Base-by-base conservation (phyloP, 2,888 invertebrate species). In the Clistopyga incitator region DNA sequence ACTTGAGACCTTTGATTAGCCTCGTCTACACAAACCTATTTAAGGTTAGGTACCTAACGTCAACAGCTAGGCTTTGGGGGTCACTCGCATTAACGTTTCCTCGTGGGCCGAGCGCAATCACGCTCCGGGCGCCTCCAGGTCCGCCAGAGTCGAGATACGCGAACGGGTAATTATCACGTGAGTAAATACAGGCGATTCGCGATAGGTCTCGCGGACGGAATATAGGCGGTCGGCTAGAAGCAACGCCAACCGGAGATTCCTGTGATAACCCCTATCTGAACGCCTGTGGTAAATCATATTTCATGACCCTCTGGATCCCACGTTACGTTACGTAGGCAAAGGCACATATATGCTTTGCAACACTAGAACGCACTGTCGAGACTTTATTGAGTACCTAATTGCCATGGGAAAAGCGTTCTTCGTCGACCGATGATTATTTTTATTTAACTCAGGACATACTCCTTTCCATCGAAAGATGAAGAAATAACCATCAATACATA, bases 181-280 rank as follows among this genome's bases (percentile, higher is more conserved):
- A 90, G 92, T 91, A 91, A 91, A 92, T 92, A 92, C 90, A 88
- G 89, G 89, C 90, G 90, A 92, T 90, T 90, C 87, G 87, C 90
- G 91, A 86, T 87, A 86, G 84, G 78, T 80, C 54, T 68, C 47
- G 50, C 65, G 52, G 82, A 65, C 76, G 72, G 68, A 81, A 81
- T 81, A 75, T 78, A 38, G 54, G 76, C 64, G 61, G 61, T 71
- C 50, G 81, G 74, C 65, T 13, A 50, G 61, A 82, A 64, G 82
- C 67, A 77, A 78, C 74, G 56, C 79, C 54, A 82, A 77, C 64
- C 77, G 50, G 67, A 82, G 88, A 87, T 87, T 84, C 84, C 65
- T 74, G 78, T 86, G 91, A 91, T 91, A 91, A 91, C 89, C 85
- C 87, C 89, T 88, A 88, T 87, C 78, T 79, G 84, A 86, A 82